Percentiles rank a stretch among this genome's conserved stretches.
Conservation (phyloP, 2,888 invertebrate species). For the Phaedon cochleariae region DNA sequence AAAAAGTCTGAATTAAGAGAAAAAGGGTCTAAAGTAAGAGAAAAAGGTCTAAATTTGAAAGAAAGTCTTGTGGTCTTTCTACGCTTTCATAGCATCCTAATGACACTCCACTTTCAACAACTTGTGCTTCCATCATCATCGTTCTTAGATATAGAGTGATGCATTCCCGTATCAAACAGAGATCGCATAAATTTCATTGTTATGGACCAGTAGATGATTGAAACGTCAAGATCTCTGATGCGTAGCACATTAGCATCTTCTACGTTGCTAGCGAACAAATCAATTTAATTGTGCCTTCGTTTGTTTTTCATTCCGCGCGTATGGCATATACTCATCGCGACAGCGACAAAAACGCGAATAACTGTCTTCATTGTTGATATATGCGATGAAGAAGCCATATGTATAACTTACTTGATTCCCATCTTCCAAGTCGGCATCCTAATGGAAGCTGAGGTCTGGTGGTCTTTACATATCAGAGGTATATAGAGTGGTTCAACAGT, state of each 20-base stretch:
- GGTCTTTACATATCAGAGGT: background rate
- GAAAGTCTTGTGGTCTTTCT: no score
- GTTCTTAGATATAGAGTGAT: background rate
- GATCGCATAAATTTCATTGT: background rate
- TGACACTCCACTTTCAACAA: background rate
- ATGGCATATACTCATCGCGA: slow-evolving; percentile 44
- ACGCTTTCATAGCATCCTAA: no score
- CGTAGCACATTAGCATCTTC: slow-evolving; percentile 27
- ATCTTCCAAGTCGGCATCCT: background rate
- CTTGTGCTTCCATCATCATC: background rate
- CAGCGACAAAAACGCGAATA: slow-evolving; percentile 47
- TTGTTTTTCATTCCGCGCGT: slow-evolving; percentile 43
- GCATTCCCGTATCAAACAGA: background rate
- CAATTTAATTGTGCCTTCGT: slow-evolving; percentile 48
- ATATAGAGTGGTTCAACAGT: background rate
- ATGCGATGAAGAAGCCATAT: slow-evolving; percentile 17
- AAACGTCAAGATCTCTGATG: slow-evolving; percentile 36
- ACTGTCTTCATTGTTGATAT: slow-evolving; percentile 41
- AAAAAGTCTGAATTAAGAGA: no score
- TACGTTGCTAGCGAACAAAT: slow-evolving; percentile 48
- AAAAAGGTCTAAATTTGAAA: no score
- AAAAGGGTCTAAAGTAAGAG: no score
- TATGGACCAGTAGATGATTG: slow-evolving; percentile 27
- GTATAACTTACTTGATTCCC: background rate
- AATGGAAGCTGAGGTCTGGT: background rate